Base-by-base conservation (phyloP, 2,888 invertebrate species). In the Heliconius aoede region DNA sequence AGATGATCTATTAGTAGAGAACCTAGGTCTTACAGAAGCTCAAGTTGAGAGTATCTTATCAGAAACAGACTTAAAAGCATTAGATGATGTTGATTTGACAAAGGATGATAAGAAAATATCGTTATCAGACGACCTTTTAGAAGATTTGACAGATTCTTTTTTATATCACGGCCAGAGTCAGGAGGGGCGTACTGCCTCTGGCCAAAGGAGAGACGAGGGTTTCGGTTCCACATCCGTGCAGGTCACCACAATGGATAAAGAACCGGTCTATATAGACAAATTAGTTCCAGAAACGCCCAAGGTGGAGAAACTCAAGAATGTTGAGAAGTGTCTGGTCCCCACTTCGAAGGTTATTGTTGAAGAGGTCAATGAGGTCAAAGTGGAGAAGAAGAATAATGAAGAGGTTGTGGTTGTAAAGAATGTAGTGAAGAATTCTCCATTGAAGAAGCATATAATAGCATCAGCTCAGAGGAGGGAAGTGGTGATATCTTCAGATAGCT, bases 141-240 rank as follows among this genome's bases (percentile, higher is more conserved):
- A 89, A n/a, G 86, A 88, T 76, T 79, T 90, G 62, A 85, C 88
- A 84, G 91, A 89, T 84, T 85, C 91, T 93, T 94, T 94, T 94
- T 94, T 94, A 94, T 92, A 84, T 83, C 89, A 86, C 83, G 85
- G 93, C 92, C 93, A 89, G 93, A 88, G 93, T 86, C 83, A 85
- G 88, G 88, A 85, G 81, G 91, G 89, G 91, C 92, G 91, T 82
- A 85, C 86, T 87, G 86, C 87, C 91, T 89, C 93, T 91, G 92
- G 92, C 91, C 86, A 83, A 80, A 83, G 82, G 82, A 85, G 85
- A 84, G 84, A 86, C 84, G 83, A 84, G 85, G 88, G 87, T 81
- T 87, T 89, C 85, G 93, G 93, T 79, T 89, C 86, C 79, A 87
- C 85, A 83, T 79, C 80, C 79, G 91, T 93, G 73, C 87, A 81